These are phyloP conservation scores for Brienomyrus brachyistius DNA, from an alignment of 2,113 vertebrate genomes.

Conservation along the genomic window DNA sequence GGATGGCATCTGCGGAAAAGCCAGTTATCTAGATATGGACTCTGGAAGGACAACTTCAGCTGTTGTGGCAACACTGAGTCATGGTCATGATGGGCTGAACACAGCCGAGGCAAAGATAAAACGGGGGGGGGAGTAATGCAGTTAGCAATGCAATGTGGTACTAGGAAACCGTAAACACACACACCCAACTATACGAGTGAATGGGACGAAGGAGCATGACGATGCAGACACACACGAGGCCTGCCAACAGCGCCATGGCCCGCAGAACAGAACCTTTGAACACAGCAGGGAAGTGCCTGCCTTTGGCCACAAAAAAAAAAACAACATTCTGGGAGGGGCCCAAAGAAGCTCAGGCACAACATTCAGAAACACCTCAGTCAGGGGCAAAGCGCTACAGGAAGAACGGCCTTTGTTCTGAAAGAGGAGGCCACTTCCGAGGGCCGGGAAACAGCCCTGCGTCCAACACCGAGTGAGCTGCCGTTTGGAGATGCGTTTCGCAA, in stretches of 20 bases:
- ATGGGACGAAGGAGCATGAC: not conserved
- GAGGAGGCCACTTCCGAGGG: not conserved
- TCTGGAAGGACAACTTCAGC: slow-evolving; percentile 5
- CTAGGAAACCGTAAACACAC: slow-evolving; percentile 15
- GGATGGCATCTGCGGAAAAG: not conserved
- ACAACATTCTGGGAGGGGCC: not conserved
- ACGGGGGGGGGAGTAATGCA: not conserved
- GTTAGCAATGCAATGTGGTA: not conserved
- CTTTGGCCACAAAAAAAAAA: not conserved
- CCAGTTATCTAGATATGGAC: not conserved
- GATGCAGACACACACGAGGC: not conserved
- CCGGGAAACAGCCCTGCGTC: not conserved
- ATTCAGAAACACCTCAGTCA: not conserved
- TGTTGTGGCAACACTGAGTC: slow-evolving; percentile 23
- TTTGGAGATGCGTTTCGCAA: not conserved
- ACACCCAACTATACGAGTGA: not conserved
- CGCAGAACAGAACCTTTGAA: not conserved
- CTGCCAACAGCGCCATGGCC: not conserved
- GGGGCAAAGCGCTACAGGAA: not conserved
- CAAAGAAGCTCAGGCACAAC: not conserved
- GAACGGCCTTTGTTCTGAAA: not conserved
- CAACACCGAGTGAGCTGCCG: not conserved
- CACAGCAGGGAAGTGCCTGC: not conserved
- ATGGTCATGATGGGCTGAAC: not conserved
- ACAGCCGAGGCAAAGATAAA: not conserved